A percentile compares a stretch with the other conserved stretches of the same genome.
Evolutionary conservation across 2,888 invertebrate species (phyloP).

Genomic region (Dichetophora obliterata): DNA sequence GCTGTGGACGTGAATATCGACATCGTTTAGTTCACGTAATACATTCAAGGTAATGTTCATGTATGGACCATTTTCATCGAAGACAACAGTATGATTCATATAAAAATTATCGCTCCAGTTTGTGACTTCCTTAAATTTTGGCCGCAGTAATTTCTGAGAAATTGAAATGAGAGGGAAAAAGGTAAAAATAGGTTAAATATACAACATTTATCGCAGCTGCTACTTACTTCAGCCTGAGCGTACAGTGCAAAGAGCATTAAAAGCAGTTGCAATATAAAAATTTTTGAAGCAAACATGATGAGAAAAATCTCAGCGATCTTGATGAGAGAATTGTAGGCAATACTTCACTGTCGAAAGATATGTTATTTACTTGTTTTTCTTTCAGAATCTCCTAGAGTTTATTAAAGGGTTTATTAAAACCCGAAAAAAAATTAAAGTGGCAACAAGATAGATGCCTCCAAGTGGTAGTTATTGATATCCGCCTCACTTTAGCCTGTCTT

Average conservation of each 20-base stretch:
- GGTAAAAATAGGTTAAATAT: background rate
- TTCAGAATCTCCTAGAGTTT: no score
- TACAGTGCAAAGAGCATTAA: slow-evolving; percentile 44
- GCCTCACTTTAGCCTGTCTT: background rate
- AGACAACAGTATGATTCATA: slow-evolving; percentile 57
- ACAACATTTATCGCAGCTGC: background rate
- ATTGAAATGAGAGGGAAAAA: background rate
- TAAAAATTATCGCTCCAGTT: slow-evolving; percentile 64
- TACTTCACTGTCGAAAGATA: no score
- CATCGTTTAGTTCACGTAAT: slow-evolving; percentile 56
- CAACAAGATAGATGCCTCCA: no score
- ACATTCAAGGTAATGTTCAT: slow-evolving; percentile 63
- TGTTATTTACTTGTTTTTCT: no score
- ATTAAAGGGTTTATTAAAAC: no score
- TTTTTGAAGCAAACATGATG: slow-evolving; percentile 10
- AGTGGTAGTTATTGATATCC: background rate
- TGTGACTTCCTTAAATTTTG: slow-evolving; percentile 61
- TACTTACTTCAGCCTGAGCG: slow-evolving; percentile 56
- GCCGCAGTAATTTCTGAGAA: slow-evolving; percentile 63
- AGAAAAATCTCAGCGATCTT: background rate
- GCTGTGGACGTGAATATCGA: slow-evolving; percentile 59
- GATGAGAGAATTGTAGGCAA: no score
- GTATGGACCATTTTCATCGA: slow-evolving; percentile 62
- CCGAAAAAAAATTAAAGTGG: no score
- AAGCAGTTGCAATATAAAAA: slow-evolving; percentile 49